These are phyloP conservation scores for Mixornis gularis DNA, from an alignment of 2,113 vertebrate species.

Conservation along the genomic window DNA sequence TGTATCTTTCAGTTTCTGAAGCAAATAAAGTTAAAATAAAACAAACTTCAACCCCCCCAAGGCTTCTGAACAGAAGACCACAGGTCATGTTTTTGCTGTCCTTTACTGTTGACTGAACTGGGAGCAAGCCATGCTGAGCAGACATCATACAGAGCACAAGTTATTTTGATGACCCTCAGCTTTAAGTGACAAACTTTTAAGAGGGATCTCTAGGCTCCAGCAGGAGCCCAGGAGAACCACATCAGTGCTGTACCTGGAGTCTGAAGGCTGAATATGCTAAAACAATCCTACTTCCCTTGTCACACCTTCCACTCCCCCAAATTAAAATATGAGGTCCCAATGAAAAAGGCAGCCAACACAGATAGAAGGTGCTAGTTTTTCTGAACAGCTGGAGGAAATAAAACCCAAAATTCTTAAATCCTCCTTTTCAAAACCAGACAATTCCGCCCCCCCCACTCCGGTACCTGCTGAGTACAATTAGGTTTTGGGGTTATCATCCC, in stretches of 20 bases:
- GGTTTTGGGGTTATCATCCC: background rate
- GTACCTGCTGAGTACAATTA: background rate
- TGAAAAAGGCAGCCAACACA: background rate
- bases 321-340: background rate
- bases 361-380: background rate
- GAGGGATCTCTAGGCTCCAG: background rate
- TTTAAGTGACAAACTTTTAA: background rate
- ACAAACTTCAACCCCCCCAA: background rate
- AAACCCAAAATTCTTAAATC: background rate
- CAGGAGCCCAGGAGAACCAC: background rate
- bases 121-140: background rate
- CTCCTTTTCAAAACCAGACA: background rate
- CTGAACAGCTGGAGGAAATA: background rate
- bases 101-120: background rate
- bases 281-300: background rate
- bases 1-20: background rate
- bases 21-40: background rate
- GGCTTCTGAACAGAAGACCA: background rate
- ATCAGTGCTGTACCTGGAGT: background rate
- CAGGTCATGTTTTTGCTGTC: background rate
- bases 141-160: background rate
- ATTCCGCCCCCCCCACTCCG: background rate
- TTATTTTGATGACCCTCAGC: background rate
- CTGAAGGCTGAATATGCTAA: background rate
- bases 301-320: accelerated